Percentiles rank a stretch among this genome's conserved stretches.
Evolutionary conservation across 2,113 vertebrate genomes (phyloP).

Genomic region (Hippocampus comes): DNA sequence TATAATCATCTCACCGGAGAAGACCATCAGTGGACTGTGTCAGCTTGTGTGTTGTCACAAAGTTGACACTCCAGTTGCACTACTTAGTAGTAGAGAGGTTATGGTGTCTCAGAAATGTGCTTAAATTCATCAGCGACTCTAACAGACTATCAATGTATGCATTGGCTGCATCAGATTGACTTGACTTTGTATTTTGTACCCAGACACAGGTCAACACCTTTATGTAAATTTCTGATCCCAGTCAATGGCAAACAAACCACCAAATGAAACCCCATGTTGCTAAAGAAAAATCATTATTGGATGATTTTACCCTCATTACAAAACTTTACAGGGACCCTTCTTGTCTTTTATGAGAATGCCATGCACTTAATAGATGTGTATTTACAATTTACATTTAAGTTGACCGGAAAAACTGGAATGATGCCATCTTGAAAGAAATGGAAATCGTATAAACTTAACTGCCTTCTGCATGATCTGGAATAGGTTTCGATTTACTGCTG

Average conservation of each 20-base stretch:
- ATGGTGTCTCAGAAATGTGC: too few relatives aligned
- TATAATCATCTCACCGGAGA: constrained; percentile 28
- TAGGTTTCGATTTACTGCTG: background rate
- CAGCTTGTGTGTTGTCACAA: too few relatives aligned
- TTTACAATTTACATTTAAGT: background rate
- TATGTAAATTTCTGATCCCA: too few relatives aligned
- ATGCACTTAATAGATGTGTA: background rate
- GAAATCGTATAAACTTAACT: background rate
- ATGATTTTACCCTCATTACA: background rate
- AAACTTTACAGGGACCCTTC: background rate
- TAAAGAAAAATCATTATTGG: background rate
- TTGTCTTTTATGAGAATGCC: background rate
- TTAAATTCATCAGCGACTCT: too few relatives aligned
- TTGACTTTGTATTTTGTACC: too few relatives aligned
- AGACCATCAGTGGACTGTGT: background rate
- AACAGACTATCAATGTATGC: too few relatives aligned
- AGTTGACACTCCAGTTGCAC: too few relatives aligned
- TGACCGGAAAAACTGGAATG: background rate
- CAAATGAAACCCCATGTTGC: too few relatives aligned
- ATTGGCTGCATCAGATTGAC: too few relatives aligned
- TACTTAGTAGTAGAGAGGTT: too few relatives aligned
- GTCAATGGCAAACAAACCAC: too few relatives aligned
- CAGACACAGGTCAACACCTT: too few relatives aligned
- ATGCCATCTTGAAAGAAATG: background rate
- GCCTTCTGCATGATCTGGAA: background rate